phyloP scores from a whole-genome alignment of 2,888 invertebrate genomes.

The Ichneumoninae sp. region DNA sequence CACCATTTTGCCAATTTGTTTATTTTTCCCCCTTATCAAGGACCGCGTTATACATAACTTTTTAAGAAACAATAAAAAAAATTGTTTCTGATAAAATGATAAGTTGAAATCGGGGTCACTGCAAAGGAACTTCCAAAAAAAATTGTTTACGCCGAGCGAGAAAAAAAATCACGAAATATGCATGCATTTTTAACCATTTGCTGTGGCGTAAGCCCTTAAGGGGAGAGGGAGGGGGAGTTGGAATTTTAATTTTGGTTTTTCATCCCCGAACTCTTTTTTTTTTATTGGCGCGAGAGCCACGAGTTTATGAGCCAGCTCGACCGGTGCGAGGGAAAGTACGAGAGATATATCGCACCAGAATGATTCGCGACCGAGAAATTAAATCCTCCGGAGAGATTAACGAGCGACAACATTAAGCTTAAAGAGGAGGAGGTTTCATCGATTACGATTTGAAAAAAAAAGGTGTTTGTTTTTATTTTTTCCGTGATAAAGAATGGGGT shows the following conservation, averaged over 20 bases:
- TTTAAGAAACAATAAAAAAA: too few species aligned
- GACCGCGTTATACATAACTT: too few species aligned
- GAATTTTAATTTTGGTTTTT: conserved; percentile 25
- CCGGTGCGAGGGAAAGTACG: conserved; percentile 20
- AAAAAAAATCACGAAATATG: too few species aligned
- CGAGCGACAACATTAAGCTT: conserved; percentile 29
- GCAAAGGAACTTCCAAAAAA: too few species aligned
- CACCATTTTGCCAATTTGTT: too few species aligned
- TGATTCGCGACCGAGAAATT: conserved; percentile 51
- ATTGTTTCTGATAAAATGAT: too few species aligned
- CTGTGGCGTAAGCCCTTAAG: neutral
- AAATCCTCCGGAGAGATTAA: conserved; percentile 51
- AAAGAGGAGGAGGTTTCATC: neutral
- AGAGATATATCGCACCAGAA: conserved; percentile 18
- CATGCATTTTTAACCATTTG: too few species aligned
- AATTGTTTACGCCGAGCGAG: too few species aligned
- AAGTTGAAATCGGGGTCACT: too few species aligned
- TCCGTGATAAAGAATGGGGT: neutral
- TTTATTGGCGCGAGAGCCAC: conserved; percentile 7
- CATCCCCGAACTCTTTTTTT: neutral
- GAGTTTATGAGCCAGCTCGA: conserved; percentile 35
- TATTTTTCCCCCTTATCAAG: too few species aligned
- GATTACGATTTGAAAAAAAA: too few species aligned
- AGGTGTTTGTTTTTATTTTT: neutral
- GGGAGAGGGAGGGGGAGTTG: neutral